Evolutionary conservation across 2,113 vertebrate species (phyloP), one percentile per base, ranked within the genome.

Genomic region (Struthidea cinerea): DNA sequence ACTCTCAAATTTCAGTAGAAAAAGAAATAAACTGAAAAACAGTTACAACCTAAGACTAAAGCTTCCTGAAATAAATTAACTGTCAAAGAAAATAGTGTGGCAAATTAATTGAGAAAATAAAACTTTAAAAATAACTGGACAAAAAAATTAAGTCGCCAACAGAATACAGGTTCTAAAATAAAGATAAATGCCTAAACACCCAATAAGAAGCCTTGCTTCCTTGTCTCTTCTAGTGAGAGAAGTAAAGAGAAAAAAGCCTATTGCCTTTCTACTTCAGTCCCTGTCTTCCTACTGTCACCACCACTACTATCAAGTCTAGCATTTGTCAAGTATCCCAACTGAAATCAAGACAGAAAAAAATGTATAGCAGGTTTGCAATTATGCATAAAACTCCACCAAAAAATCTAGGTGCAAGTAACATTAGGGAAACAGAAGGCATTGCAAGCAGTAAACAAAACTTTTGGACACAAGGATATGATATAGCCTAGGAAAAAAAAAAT

Each of bases 71-170:
- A 74, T 22, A 83, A 95, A 70, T 7, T 33, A 52, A 67, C 0
- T 61, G 15, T 18, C 42, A 75, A 55, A 64, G 9, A 13, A 83
- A 91, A 84, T 8, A 59, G 5, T 33, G 9, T 49, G 37, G 7
- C 22, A 0, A 2, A 71, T 6, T 37, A 1, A 55, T 3, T 30
- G n/a, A 92, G 28, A 52, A 80, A 44, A 73, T 3, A 22, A 0
- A 65, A 26, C 32, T 90, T 69, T 18, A 60, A 73, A 90, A 90
- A 27, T 15, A 81, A 49, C 5, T 7, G 10, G 35, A 47, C 27
- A 41, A 77, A 84, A 60, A 57, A 35, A 32, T 10, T 22, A 7
- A 60, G 56, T 16, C 8, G 2, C 16, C 32, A 69, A 26, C 2
- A 16, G 24, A 85, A 77, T 53, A 42, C 5, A 67, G 26, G 22